phyloP scores from a whole-genome alignment of 2,797 vertebrate genomes.

The Hippopotamyrus pictus region DNA sequence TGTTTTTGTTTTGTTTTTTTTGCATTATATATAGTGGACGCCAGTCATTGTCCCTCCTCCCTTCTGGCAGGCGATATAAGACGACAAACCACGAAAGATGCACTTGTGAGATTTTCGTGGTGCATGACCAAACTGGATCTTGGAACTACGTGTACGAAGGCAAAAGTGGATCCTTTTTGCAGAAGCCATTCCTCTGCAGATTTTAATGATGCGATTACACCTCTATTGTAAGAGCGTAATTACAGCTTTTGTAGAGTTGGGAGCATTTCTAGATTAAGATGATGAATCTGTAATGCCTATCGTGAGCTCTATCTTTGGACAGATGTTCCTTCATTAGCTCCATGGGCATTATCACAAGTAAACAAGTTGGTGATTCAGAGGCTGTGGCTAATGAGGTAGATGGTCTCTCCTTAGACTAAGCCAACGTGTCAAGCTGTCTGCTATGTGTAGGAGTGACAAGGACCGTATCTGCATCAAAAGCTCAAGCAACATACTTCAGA shows the following conservation, averaged over 20 bases:
- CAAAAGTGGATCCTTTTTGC: neutral
- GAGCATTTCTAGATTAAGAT: neutral
- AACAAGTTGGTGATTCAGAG: neutral
- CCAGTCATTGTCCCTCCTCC: neutral
- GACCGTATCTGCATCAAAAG: neutral
- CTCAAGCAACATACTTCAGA: neutral
- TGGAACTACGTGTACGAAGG: neutral
- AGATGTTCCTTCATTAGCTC: neutral
- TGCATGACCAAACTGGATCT: neutral
- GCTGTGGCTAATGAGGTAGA: neutral
- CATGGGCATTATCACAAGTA: neutral
- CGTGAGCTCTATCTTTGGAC: neutral
- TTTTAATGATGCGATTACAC: neutral
- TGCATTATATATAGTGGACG: neutral
- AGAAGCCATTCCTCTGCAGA: neutral
- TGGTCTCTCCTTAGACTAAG: neutral
- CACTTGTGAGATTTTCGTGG: neutral
- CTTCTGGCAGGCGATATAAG: neutral
- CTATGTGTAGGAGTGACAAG: neutral
- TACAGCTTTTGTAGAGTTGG: neutral
- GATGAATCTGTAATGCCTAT: neutral
- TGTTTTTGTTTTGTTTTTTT: neutral
- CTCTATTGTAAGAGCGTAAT: neutral
- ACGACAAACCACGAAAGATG: neutral
- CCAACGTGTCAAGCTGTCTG: neutral